Percentiles rank a stretch among this genome's conserved stretches.
phyloP scores from a whole-genome alignment of 2,888 invertebrate genomes.

The Perizoma affinitatum region DNA sequence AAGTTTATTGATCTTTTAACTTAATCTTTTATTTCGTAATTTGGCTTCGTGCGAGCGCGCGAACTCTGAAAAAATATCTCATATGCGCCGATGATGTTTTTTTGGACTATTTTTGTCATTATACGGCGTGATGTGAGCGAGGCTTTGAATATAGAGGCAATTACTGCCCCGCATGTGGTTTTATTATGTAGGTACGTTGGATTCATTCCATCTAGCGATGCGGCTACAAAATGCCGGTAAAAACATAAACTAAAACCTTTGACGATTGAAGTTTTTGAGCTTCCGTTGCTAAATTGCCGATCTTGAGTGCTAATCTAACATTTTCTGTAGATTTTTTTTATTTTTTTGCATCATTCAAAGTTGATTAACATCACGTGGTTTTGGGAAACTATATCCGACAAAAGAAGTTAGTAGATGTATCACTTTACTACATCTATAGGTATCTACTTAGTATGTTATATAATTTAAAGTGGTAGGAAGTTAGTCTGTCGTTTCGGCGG shows the following conservation, averaged over 20 bases:
- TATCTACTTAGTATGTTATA: background rate
- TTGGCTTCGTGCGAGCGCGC: conserved; percentile 80
- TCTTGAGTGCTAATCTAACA: conserved; percentile 71
- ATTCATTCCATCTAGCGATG: conserved; percentile 76
- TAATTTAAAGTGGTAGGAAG: conserved; percentile 42
- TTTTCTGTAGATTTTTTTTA: conserved; percentile 47
- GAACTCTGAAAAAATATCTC: conserved; percentile 81
- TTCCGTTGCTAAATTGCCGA: conserved; percentile 81
- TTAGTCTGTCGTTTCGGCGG: conserved; percentile 43
- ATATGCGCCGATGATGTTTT: conserved; percentile 73
- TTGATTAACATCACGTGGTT: conserved; percentile 46
- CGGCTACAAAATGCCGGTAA: conserved; percentile 71
- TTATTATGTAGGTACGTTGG: conserved; percentile 75
- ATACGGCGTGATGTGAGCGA: conserved; percentile 83
- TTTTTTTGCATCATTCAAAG: conserved; percentile 44
- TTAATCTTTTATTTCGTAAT: conserved; percentile 85
- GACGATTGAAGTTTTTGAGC: conserved; percentile 71
- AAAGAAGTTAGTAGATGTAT: conserved; percentile 2
- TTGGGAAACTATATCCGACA: conserved; percentile 37
- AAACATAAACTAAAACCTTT: conserved; percentile 72
- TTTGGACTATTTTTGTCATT: conserved; percentile 84
- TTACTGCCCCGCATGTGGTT: conserved; percentile 83
- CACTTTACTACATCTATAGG: background rate
- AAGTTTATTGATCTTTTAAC: conserved; percentile 85
- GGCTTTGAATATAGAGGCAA: conserved; percentile 83